Base-by-base conservation (phyloP, 2,888 invertebrate species). In the Drosophila paramelanica region DNA sequence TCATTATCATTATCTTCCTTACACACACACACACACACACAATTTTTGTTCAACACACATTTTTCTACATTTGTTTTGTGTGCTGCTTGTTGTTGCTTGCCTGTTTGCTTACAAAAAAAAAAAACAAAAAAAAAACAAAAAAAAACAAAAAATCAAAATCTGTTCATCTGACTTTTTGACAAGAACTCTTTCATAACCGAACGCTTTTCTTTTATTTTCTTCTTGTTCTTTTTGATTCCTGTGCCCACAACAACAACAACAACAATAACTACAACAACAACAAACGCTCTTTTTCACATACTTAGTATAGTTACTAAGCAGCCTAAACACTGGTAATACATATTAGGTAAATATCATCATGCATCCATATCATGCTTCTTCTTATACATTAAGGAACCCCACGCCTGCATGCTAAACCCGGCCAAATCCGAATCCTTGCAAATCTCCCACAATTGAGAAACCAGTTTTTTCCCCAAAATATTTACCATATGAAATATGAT, bases 81-180 rank as follows among this genome's bases (percentile, higher is more conserved):
- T 79, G 77, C 79, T 88, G 89, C 81, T 80, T 87, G 83, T 86
- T 88, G 89, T 87, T 89, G 90, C 89, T 86, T 90, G 90, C 86
- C 90, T 90, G 90, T 90, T 88, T 89, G 89, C 89, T 88, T 88
- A 74, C 57, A 36, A 13, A 13, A 33, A 33, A 36, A 36, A 17
- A 17, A 17, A 17, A 17, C 17, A 17, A 17, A 17, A 17, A 17
- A 17, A 17, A 17, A 17, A 17, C 17, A 17, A 17, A 17, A 17
- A 17, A 17, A n/a, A n/a, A n/a, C 6, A 7, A 31, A 31, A 1
- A 31, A 27, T 4, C 27, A 49, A 82, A 62, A 72, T 88, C 89
- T 89, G 90, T 78, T 89, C 79, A 67, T n/a, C n/a, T 73, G 70
- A 64, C 57, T 49, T 47, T 47, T 14, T 23, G 49, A 51, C 33